Evolutionary conservation across 2,797 vertebrate species (phyloP).

Genomic region (Poeciliopsis presidionis): DNA sequence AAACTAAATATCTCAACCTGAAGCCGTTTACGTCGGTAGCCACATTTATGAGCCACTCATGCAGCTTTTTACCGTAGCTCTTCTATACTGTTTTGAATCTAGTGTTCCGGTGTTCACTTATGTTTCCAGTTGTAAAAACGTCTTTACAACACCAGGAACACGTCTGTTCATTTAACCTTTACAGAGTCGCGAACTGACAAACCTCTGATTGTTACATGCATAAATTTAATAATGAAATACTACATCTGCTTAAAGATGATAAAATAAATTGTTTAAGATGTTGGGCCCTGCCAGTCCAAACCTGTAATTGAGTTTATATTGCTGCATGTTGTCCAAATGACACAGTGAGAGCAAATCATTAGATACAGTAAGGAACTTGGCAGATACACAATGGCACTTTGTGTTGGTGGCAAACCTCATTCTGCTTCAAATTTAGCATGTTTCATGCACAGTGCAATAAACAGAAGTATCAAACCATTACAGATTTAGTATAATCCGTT

Average conservation of each 20-base stretch:
- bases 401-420: constrained; percentile 35
- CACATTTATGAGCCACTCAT: constrained; percentile 62
- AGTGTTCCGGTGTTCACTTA: constrained; percentile 33
- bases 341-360: constrained; percentile 50
- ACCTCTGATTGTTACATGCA: constrained; percentile 22
- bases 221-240: constrained; percentile 35
- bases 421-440: constrained; percentile 32
- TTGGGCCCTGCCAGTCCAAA: constrained; percentile 18
- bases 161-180: constrained; percentile 19
- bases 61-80: constrained; percentile 43
- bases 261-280: constrained; percentile 28
- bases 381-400: constrained; percentile 58
- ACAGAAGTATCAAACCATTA: background rate
- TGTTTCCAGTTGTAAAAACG: constrained; percentile 53
- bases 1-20: constrained; percentile 59
- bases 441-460: constrained; percentile 9
- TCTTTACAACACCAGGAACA: constrained; percentile 38
- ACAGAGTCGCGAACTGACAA: background rate
- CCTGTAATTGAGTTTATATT: constrained; percentile 55
- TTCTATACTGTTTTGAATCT: constrained; percentile 50
- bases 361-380: constrained; percentile 50
- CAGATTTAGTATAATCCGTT: background rate
- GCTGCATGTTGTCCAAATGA: constrained; percentile 58
- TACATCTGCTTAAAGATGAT: constrained; percentile 40
- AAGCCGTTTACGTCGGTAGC: constrained; percentile 55